Base-by-base conservation (phyloP, 2,113 vertebrate species). In the Crotalus horridus region DNA sequence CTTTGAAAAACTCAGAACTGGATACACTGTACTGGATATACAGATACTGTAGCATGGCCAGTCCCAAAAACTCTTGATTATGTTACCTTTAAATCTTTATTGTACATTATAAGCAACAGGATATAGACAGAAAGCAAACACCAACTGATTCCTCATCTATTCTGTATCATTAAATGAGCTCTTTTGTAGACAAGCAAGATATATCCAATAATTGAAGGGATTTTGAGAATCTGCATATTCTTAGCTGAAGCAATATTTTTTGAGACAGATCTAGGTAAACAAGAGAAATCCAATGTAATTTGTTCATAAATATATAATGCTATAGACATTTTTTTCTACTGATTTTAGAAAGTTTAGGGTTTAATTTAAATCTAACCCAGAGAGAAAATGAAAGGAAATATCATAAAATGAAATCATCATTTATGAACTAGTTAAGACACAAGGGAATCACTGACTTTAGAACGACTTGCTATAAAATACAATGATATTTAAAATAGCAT, bases 401-500 rank as follows among this genome's bases (percentile, higher is more conserved):
- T 58, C 81, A 51, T 21, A 85, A 59, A 85, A 85, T 46, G 64
- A 89, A 59, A 13, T 24, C 15, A 33, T 55, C 23, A 7, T n/a
- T 85, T 74, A n/a, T 56, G 15, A 53, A 89, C 54, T 48, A 58
- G 21, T 24, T 53, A 85, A 20, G 69, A 48, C 69, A 85, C 54
- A 92, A 46, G 10, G 11, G 7, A 9, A 21, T 8, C 11, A 46
- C 86, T 85, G 43, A 15, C 46, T 51, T 64, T 87, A 87, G 46
- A 54, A 33, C 1, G 13, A 74, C 61, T 86, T 86, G n/a, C 55
- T 85, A n/a, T 29, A 85, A 89, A 85, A 26, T 33, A 93, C 12
- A n/a, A 93, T 86, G 59, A 39, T 61, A 85, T 93, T 93, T 93
- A 64, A 90, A 86, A 90, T 51, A 90, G 39, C 54, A 51, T 59